Conservation (phyloP, 2,113 vertebrate species). For the Trogon surrucura region DNA sequence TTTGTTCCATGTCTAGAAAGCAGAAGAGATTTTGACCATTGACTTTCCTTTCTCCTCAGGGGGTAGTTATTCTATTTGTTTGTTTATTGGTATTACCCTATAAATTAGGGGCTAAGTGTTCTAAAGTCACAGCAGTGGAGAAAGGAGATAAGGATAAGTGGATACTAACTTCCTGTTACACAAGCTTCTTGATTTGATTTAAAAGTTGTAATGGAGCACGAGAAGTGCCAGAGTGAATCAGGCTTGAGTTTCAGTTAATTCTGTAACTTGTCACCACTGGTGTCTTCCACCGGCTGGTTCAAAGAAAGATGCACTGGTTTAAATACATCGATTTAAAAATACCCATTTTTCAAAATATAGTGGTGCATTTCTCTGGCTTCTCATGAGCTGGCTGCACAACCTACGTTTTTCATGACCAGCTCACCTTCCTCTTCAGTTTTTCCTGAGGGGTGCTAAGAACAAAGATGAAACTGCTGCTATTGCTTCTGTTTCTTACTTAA, state of each 20-base stretch:
- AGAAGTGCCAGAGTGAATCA: conserved; percentile 1
- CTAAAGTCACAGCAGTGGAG: not conserved
- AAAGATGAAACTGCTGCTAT: not conserved
- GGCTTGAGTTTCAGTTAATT: not conserved
- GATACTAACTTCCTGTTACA: conserved; percentile 37
- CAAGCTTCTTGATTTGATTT: conserved; percentile 16
- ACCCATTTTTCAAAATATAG: not conserved
- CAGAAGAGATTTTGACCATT: not conserved
- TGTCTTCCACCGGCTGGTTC: not conserved
- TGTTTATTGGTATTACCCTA: not conserved
- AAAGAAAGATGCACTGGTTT: not conserved
- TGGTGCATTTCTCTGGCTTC: not conserved
- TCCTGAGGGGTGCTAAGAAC: not conserved
- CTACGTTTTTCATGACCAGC: not conserved
- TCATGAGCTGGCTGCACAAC: not conserved
- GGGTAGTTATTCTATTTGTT: not conserved
- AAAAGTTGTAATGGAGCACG: not conserved
- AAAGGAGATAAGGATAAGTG: conserved; percentile 42
- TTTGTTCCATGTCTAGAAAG: not conserved
- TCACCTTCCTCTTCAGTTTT: not conserved
- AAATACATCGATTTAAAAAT: not conserved
- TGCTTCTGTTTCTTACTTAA: not conserved
- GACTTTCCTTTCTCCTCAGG: not conserved
- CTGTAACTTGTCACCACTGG: not conserved
- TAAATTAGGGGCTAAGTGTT: conserved; percentile 38